Conservation (phyloP, 1,140 invertebrate species). For the Laupala kohalensis region DNA sequence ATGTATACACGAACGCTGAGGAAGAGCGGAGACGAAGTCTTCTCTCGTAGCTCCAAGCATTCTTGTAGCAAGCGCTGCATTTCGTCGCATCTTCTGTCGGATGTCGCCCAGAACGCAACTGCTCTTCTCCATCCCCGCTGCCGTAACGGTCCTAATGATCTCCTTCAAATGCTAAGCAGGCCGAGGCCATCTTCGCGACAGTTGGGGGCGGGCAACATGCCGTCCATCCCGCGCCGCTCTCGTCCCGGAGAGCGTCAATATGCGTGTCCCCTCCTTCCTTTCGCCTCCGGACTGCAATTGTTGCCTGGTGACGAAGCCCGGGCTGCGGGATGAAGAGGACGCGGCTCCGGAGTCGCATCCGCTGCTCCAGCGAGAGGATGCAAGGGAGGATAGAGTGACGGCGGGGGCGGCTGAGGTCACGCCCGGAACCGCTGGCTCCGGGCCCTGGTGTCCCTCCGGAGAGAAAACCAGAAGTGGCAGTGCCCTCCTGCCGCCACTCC, state of each 20-base stretch:
- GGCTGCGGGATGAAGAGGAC: too few species aligned
- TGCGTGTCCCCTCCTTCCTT: too few species aligned
- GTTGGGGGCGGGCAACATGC: neutral
- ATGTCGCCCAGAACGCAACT: neutral
- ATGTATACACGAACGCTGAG: too few species aligned
- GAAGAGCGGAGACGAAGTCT: too few species aligned
- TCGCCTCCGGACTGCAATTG: neutral
- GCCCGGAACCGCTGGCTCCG: neutral
- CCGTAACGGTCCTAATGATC: neutral
- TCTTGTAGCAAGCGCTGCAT: too few species aligned
- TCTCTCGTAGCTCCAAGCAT: too few species aligned
- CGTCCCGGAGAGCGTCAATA: neutral
- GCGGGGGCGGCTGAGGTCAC: too few species aligned
- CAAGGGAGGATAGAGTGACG: too few species aligned
- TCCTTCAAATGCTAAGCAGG: neutral
- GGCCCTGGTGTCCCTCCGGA: neutral
- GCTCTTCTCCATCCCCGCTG: neutral
- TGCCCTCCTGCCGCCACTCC: neutral
- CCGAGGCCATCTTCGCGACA: neutral
- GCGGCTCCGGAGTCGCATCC: too few species aligned
- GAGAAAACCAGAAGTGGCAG: neutral
- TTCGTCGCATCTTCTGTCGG: neutral
- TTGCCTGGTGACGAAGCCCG: neutral
- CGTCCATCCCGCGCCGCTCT: neutral
- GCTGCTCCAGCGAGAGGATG: too few species aligned